These are phyloP conservation scores for Hystrix cristata DNA, from an alignment of 2,113 vertebrate species.

Conservation along the genomic window DNA sequence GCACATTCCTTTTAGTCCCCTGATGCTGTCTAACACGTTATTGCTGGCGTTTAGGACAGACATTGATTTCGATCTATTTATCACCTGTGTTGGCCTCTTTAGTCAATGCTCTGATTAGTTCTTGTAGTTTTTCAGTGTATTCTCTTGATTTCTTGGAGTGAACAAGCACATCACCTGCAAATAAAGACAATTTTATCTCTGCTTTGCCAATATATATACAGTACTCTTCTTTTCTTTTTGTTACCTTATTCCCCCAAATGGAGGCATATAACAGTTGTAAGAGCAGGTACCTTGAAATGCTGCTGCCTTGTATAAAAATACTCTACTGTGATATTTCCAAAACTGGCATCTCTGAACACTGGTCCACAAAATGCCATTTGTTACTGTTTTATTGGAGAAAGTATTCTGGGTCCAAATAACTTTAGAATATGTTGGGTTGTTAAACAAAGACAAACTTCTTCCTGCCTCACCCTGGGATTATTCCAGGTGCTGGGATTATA, in stretches of 20 bases:
- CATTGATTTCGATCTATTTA: conserved; percentile 46
- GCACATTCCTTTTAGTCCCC: background rate
- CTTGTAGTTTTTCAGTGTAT: background rate
- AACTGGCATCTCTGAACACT: background rate
- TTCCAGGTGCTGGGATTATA: background rate
- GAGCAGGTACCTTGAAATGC: background rate
- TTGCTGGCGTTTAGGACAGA: conserved; percentile 10
- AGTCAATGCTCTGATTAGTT: conserved; percentile 46
- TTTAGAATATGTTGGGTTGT: background rate
- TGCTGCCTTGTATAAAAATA: background rate
- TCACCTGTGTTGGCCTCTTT: background rate
- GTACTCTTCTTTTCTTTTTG: background rate
- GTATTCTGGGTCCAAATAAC: background rate
- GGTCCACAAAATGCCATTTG: background rate
- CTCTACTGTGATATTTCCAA: background rate
- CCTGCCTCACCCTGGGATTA: background rate
- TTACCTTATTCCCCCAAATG: background rate
- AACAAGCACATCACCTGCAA: background rate
- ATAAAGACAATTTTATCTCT: background rate
- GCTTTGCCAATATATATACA: background rate
- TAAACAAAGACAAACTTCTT: background rate
- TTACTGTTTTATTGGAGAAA: background rate
- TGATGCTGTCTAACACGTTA: background rate
- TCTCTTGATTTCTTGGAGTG: background rate
- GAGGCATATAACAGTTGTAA: background rate